These are phyloP conservation scores for Macrochelys suwanniensis DNA, from an alignment of 2,797 vertebrate species.

Conservation along the genomic window DNA sequence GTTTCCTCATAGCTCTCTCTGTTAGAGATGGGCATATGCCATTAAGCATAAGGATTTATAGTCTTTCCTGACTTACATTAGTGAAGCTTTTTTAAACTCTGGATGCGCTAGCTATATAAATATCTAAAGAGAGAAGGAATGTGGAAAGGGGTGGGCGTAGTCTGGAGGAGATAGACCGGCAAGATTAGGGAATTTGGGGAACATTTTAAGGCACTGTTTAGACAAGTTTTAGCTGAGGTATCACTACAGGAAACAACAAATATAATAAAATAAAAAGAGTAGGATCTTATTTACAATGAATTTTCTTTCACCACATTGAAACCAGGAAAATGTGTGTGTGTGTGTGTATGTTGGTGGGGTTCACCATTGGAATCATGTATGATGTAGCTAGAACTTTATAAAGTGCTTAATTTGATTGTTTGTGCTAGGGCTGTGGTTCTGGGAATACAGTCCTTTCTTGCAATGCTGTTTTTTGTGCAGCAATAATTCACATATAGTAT, in stretches of 20 bases:
- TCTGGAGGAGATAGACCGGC: not conserved
- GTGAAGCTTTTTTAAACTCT: not conserved
- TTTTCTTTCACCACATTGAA: not conserved
- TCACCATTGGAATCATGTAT: not conserved
- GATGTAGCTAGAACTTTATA: not conserved
- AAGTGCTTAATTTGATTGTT: not conserved
- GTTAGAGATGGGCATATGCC: not conserved
- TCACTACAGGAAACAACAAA: not conserved
- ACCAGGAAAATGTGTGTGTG: not conserved
- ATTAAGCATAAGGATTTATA: not conserved
- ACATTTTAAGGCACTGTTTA: not conserved
- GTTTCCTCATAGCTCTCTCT: not conserved
- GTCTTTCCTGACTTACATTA: not conserved
- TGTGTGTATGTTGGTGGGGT: not conserved
- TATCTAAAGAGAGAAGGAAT: not conserved
- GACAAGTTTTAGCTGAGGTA: not conserved
- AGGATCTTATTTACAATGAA: not conserved
- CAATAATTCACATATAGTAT: not conserved
- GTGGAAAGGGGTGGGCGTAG: not conserved
- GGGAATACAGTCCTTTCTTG: not conserved
- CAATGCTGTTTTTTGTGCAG: not conserved
- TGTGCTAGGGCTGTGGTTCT: not conserved
- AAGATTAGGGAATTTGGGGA: not conserved
- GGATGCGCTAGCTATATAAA: not conserved
- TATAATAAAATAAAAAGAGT: not conserved